Evolutionary conservation across 2,888 invertebrate species (phyloP).

Genomic region (Ormyrus labotus): DNA sequence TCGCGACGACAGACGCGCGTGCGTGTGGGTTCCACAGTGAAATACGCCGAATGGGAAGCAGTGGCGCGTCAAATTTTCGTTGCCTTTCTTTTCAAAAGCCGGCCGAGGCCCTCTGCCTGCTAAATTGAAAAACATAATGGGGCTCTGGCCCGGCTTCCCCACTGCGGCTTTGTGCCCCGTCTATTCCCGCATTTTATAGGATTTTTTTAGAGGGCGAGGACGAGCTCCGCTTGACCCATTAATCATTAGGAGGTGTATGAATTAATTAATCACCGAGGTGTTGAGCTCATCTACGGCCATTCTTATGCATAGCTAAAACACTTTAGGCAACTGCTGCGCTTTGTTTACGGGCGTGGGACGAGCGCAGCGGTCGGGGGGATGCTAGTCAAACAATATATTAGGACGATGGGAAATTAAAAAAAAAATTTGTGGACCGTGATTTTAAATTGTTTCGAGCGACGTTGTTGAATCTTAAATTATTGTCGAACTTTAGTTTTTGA

Average conservation of each 20-base stretch:
- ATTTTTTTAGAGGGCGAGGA: background rate
- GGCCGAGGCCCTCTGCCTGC: background rate
- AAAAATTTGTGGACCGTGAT: too few species aligned
- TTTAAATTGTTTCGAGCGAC: too few species aligned
- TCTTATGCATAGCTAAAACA: constrained; percentile 3
- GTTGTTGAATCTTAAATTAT: too few species aligned
- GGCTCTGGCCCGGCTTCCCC: constrained; percentile 16
- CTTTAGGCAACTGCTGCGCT: background rate
- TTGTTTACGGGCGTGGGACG: too few species aligned
- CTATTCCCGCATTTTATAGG: constrained; percentile 22
- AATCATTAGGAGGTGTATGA: constrained; percentile 13
- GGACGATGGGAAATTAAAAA: too few species aligned
- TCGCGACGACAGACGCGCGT: constrained; percentile 12
- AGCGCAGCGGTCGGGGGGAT: too few species aligned
- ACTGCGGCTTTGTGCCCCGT: background rate
- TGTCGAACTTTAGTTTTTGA: too few species aligned
- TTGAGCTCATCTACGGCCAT: constrained; percentile 31
- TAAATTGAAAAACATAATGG: constrained; percentile 52
- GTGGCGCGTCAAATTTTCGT: constrained; percentile 38
- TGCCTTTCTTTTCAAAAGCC: background rate
- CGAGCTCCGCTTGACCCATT: constrained; percentile 11
- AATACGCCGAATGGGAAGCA: constrained; percentile 11
- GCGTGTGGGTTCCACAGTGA: background rate
- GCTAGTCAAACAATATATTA: too few species aligned
- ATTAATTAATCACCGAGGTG: constrained; percentile 25